A percentile compares a stretch with the other conserved stretches of the same genome.
These are phyloP conservation scores for Merops nubicus DNA, from an alignment of 2,113 vertebrate species.

Conservation along the genomic window DNA sequence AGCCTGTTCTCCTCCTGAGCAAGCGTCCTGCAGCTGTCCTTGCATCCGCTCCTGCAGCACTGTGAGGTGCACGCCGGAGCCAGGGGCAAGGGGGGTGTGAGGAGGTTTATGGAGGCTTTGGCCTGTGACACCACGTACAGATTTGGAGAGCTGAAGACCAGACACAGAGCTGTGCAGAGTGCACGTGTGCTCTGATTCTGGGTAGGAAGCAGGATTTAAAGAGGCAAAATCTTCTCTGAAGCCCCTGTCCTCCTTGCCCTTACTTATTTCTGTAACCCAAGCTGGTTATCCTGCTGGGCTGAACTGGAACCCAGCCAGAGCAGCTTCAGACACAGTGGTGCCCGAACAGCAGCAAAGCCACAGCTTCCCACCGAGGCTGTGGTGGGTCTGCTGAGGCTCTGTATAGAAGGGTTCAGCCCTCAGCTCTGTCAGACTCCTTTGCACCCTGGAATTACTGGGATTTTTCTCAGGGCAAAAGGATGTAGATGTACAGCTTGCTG, in stretches of 20 bases:
- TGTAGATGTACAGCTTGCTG: not conserved
- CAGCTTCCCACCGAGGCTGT: not conserved
- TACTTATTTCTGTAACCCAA: not conserved
- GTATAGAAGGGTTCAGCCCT: not conserved
- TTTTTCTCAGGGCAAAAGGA: not conserved
- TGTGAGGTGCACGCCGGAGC: not conserved
- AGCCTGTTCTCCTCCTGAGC: not conserved
- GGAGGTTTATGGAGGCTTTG: not conserved
- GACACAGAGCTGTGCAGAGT: not conserved
- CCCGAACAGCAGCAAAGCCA: not conserved
- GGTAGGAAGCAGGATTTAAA: not conserved
- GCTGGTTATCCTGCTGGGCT: not conserved
- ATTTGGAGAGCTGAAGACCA: not conserved
- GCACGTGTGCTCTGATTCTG: not conserved
- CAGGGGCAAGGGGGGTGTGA: not conserved
- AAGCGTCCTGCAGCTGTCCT: not conserved
- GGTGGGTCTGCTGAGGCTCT: not conserved
- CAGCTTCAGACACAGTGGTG: not conserved
- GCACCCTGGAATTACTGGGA: not conserved
- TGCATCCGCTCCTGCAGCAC: not conserved
- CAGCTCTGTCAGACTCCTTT: rapidly evolving
- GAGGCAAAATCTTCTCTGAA: not conserved
- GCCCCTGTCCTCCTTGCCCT: not conserved
- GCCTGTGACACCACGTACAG: not conserved
- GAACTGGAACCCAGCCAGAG: not conserved